phyloP scores from a whole-genome alignment of 2,113 vertebrate genomes.

The Embiotoca jacksoni region DNA sequence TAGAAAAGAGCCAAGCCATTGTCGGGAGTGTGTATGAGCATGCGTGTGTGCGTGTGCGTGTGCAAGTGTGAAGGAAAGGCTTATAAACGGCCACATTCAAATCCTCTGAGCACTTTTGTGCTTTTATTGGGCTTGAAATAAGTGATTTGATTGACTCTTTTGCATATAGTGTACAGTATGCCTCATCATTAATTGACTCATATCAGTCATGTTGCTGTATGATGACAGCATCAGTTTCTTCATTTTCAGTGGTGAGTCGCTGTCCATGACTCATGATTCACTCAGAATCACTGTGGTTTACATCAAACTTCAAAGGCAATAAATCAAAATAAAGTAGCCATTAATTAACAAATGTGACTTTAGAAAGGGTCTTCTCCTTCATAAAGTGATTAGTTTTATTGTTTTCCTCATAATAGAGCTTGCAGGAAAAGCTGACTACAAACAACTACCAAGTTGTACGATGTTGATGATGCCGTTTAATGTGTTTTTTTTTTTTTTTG shows the following conservation, averaged over 20 bases:
- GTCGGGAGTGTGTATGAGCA: not conserved
- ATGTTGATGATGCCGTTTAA: not conserved
- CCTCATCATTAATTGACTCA: not conserved
- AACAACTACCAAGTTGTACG: not conserved
- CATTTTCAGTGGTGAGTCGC: slow-evolving; percentile 8
- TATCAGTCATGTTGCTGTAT: slow-evolving; percentile 24
- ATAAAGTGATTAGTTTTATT: not conserved
- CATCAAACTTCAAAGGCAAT: slow-evolving; percentile 4
- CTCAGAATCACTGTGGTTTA: slow-evolving; percentile 18
- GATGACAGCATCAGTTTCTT: slow-evolving; percentile 12
- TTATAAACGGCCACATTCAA: slow-evolving; percentile 36
- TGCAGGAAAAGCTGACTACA: not conserved
- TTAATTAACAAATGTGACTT: not conserved
- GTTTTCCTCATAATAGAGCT: not conserved
- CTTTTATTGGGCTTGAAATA: not conserved
- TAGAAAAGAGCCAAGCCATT: slow-evolving; percentile 27
- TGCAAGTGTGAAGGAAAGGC: not conserved
- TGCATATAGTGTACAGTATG: too few species aligned
- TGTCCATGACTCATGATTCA: slow-evolving; percentile 46
- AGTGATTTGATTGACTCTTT: slow-evolving; percentile 12
- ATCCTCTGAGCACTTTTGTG: not conserved
- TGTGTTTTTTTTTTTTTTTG: not conserved
- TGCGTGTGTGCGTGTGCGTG: slow-evolving; percentile 1
- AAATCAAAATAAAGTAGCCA: not conserved
- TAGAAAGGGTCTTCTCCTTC: not conserved